Evolutionary conservation across 2,797 vertebrate genomes (phyloP).

Genomic region (Parauchenoglanis ngamensis): DNA sequence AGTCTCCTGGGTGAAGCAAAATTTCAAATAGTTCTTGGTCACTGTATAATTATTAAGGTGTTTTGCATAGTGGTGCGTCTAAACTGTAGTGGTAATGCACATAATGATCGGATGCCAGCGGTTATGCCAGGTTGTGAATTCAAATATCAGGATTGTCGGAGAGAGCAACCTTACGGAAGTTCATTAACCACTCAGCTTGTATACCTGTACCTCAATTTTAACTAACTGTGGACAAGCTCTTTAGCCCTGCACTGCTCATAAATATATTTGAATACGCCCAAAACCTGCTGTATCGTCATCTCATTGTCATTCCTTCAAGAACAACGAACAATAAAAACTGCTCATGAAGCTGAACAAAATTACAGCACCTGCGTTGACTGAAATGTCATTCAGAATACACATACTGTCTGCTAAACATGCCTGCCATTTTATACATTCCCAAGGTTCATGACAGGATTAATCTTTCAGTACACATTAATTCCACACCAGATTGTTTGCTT

Average conservation of each 20-base stretch:
- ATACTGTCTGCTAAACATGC: neutral
- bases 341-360: neutral
- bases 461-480: slow-evolving; percentile 20
- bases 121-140: neutral
- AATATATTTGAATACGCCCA: neutral
- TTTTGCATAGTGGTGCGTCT: neutral
- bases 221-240: neutral
- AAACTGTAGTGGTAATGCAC: neutral
- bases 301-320: neutral
- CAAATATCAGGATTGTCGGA: neutral
- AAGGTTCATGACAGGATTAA: slow-evolving; percentile 21
- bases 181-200: neutral
- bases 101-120: neutral
- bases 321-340: slow-evolving; percentile 9
- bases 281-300: neutral
- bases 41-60: neutral
- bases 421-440: slow-evolving; percentile 2
- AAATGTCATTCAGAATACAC: slow-evolving; percentile 6
- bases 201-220: neutral
- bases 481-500: slow-evolving; percentile 25
- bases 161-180: neutral
- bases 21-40: neutral
- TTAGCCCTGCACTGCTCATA: neutral
- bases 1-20: neutral
- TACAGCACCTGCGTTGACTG: neutral